Evolutionary conservation across 2,888 invertebrate species (phyloP).

Genomic region (Ichneumon xanthorius): DNA sequence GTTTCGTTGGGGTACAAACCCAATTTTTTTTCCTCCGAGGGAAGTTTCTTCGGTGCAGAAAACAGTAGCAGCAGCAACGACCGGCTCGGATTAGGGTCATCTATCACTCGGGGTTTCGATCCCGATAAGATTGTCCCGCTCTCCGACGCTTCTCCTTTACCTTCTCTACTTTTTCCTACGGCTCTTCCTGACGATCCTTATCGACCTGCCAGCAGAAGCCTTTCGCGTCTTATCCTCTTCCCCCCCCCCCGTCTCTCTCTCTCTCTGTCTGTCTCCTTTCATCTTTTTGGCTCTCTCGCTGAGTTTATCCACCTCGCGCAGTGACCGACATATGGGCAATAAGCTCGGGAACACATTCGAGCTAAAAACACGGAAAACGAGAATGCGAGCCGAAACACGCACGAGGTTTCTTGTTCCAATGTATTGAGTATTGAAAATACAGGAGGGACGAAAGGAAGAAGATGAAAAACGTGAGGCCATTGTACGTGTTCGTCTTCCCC

Average conservation of each 20-base stretch:
- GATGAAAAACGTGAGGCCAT: constrained; percentile 40
- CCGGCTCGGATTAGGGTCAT: constrained; percentile 78
- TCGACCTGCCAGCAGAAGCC: constrained; percentile 68
- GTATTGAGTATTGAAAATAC: background rate
- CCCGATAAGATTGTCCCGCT: constrained; percentile 75
- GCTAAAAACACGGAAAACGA: constrained; percentile 22
- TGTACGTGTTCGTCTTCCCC: background rate
- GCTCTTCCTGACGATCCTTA: constrained; percentile 74
- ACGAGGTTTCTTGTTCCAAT: background rate
- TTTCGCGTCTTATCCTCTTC: constrained; percentile 32
- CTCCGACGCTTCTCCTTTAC: constrained; percentile 70
- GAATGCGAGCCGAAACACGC: background rate
- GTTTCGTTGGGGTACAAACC: constrained; percentile 20
- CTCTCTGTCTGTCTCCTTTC: constrained; percentile 19
- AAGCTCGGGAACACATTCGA: constrained; percentile 28
- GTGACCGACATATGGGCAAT: constrained; percentile 48
- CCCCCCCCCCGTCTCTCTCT: background rate
- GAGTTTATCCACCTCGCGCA: constrained; percentile 40
- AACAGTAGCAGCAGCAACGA: constrained; percentile 53
- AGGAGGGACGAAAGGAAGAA: background rate
- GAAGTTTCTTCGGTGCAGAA: constrained; percentile 44
- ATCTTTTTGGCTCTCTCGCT: constrained; percentile 45
- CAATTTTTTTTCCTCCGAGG: constrained; percentile 28
- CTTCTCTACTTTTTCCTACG: constrained; percentile 38
- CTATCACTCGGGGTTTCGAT: constrained; percentile 80